Conservation (phyloP, 2,113 vertebrate genomes). For the Pimephales promelas region DNA sequence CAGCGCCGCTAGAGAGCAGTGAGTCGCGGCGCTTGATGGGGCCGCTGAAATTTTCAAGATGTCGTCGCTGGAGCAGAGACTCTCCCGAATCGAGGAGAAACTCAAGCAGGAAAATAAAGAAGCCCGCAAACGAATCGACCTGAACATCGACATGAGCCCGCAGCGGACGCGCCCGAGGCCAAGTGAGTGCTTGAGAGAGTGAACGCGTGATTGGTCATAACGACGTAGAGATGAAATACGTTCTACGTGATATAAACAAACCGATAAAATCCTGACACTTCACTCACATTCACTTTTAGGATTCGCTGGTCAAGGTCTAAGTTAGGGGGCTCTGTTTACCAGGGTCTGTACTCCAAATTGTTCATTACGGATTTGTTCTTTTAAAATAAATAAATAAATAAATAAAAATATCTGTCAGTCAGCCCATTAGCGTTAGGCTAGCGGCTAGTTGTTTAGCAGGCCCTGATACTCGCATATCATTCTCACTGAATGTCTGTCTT, state of each 20-base stretch:
- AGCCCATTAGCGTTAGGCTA: slow-evolving; percentile 11
- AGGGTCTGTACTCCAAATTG: too few relatives aligned
- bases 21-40: slow-evolving; percentile 66
- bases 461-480: neutral
- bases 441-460: slow-evolving; percentile 40
- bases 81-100: slow-evolving; percentile 83
- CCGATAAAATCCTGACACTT: slow-evolving; percentile 34
- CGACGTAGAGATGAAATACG: slow-evolving; percentile 45
- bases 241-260: slow-evolving; percentile 33
- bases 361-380: neutral
- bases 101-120: slow-evolving; percentile 82
- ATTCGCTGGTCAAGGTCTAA: neutral
- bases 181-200: slow-evolving; percentile 71
- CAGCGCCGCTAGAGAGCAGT: slow-evolving; percentile 57
- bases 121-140: slow-evolving; percentile 78
- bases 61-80: slow-evolving; percentile 85
- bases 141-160: slow-evolving; percentile 82
- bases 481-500: slow-evolving; percentile 13
- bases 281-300: neutral
- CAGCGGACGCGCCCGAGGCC: slow-evolving; percentile 79
- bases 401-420: neutral
- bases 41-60: slow-evolving; percentile 81
- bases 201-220: slow-evolving; percentile 53
- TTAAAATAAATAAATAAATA: neutral
- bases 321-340: neutral